Conservation (phyloP, 2,113 vertebrate species). For the Thymallus thymallus region DNA sequence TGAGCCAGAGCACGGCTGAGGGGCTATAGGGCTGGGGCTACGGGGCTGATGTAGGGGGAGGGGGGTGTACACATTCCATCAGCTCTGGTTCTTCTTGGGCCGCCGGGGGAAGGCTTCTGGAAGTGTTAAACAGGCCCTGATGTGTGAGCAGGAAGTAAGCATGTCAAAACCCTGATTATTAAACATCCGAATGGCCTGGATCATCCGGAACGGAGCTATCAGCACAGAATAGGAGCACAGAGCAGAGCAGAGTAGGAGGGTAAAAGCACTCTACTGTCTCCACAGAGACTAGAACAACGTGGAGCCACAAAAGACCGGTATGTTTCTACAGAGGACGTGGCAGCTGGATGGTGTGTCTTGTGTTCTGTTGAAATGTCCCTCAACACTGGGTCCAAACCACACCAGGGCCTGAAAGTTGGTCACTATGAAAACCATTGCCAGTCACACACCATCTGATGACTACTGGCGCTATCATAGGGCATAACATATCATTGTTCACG, state of each 20-base stretch:
- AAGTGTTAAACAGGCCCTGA: constrained; percentile 37
- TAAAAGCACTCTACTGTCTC: not conserved
- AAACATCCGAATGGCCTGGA: constrained; percentile 42
- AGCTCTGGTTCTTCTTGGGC: constrained; percentile 23
- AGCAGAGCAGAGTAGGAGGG: not conserved
- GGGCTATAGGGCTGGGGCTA: too few relatives aligned
- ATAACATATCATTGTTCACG: too few relatives aligned
- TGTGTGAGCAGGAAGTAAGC: constrained; percentile 49
- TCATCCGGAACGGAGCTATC: constrained; percentile 42
- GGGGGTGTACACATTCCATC: constrained; percentile 34
- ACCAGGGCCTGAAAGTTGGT: too few relatives aligned
- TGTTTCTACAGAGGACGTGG: too few relatives aligned
- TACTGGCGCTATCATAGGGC: too few relatives aligned
- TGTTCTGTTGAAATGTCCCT: too few relatives aligned
- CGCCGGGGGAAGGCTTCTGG: constrained; percentile 38
- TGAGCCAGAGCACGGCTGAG: constrained; percentile 22
- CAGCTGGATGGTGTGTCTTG: too few relatives aligned
- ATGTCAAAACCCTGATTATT: constrained; percentile 40
- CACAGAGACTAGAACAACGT: not conserved
- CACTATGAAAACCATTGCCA: too few relatives aligned
- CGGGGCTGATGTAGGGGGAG: not conserved
- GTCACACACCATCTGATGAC: too few relatives aligned
- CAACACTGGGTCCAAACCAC: too few relatives aligned
- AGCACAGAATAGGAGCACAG: constrained; percentile 18
- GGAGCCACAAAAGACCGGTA: too few relatives aligned